Evolutionary conservation across 2,888 invertebrate genomes (phyloP).

Genomic region (Acanthococcus lagerstroemiae): DNA sequence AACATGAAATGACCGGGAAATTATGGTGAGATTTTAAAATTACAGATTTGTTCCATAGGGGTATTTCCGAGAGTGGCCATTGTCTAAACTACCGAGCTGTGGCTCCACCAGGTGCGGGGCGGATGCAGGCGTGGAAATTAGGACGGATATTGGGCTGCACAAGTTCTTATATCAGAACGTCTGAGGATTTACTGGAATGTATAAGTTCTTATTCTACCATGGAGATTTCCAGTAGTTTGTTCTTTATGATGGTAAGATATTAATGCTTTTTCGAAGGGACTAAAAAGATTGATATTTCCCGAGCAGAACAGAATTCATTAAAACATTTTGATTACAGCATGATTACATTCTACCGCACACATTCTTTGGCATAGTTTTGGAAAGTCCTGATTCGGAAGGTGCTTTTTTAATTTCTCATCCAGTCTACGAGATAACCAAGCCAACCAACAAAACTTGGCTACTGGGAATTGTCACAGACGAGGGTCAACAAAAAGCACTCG

Average conservation of each 20-base stretch:
- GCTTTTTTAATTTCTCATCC: constrained; percentile 26
- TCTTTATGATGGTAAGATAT: constrained; percentile 16
- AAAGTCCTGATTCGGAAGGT: neutral
- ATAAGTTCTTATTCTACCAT: constrained; percentile 3
- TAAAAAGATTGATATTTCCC: neutral
- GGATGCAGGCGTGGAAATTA: constrained; percentile 44
- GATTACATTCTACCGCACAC: constrained; percentile 15
- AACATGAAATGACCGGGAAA: too few species aligned
- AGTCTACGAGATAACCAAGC: constrained; percentile 1
- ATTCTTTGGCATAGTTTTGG: constrained; percentile 13
- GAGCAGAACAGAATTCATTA: neutral
- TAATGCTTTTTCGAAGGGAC: neutral
- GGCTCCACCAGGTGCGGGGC: constrained; percentile 37
- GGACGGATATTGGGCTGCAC: constrained; percentile 48
- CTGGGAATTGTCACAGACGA: neutral
- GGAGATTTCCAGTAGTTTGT: neutral
- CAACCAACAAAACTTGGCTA: neutral
- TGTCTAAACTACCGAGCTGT: constrained; percentile 43
- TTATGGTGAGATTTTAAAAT: neutral
- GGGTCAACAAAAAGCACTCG: constrained; percentile 16
- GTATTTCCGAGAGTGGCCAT: constrained; percentile 60
- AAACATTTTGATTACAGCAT: constrained; percentile 6
- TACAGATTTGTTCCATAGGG: constrained; percentile 46
- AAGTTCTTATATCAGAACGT: constrained; percentile 41
- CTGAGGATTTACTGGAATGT: constrained; percentile 13